Percentiles rank a stretch among this genome's conserved stretches.
These are phyloP conservation scores for Zoanthus sociatus DNA, from an alignment of 92 coral and sea anemone species.

Conservation along the genomic window DNA sequence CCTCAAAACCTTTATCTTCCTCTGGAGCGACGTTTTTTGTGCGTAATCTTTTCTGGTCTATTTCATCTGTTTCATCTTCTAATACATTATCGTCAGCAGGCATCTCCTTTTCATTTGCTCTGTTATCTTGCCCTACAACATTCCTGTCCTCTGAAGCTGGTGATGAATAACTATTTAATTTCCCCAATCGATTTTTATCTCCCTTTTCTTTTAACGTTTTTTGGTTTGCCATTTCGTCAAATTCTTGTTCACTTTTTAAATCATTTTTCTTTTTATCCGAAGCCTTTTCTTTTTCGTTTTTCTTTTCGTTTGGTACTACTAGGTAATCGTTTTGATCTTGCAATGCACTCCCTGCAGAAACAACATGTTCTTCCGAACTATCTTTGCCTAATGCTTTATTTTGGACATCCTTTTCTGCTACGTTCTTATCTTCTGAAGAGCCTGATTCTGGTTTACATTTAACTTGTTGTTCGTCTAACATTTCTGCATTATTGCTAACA, in stretches of 20 bases:
- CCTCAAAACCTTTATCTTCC: not conserved
- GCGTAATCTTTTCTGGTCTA: not conserved
- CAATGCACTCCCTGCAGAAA: not conserved
- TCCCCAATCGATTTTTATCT: not conserved
- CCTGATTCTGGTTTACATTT: not conserved
- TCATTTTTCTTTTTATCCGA: not conserved
- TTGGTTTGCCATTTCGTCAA: not conserved
- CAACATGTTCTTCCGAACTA: not conserved
- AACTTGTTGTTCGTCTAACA: not conserved
- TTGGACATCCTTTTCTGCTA: constrained; percentile 6
- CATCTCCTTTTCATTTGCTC: not conserved
- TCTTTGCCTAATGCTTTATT: not conserved
- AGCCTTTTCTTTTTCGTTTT: not conserved
- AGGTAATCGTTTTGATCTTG: not conserved
- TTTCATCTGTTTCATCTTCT: not conserved
- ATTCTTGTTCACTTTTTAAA: not conserved
- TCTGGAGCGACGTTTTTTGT: not conserved
- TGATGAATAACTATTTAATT: not conserved
- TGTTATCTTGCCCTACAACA: not conserved
- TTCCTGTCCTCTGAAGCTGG: not conserved
- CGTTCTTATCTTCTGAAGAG: not conserved
- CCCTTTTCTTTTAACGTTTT: not conserved
- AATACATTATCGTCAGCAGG: too few species aligned
- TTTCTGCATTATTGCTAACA: not conserved
- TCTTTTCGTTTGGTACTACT: not conserved